Percentiles rank a stretch among this genome's conserved stretches.
phyloP scores from a whole-genome alignment of 1,140 invertebrate genomes.

The Glossosoma conforme region DNA sequence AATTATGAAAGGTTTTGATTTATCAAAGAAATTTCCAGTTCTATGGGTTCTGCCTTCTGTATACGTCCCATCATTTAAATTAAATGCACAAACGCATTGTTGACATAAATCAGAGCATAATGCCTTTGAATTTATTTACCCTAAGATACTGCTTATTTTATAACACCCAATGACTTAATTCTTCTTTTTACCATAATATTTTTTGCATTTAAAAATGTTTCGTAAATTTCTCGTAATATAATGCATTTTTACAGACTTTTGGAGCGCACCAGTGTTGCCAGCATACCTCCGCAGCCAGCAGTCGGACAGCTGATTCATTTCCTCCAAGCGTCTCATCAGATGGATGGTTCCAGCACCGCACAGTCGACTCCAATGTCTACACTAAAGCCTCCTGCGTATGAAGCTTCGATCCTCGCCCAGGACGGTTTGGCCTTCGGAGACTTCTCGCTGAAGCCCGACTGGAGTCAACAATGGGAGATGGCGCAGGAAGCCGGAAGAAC shows the following conservation, averaged over 20 bases:
- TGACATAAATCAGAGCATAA: no score
- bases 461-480: conserved; percentile 54
- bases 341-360: conserved; percentile 40
- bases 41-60: no score
- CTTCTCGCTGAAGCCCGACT: conserved; percentile 41
- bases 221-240: no score
- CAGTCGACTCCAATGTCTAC: conserved; percentile 54
- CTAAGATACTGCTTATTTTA: no score
- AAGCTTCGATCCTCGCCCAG: conserved; percentile 39
- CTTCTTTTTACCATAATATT: no score
- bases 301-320: conserved; percentile 63
- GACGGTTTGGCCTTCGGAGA: conserved; percentile 44
- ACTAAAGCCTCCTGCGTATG: conserved; percentile 52
- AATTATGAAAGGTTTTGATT: no score
- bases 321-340: conserved; percentile 53
- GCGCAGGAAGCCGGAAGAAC: conserved; percentile 41
- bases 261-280: conserved; percentile 64
- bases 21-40: no score
- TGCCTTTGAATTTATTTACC: no score
- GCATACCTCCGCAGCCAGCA: conserved; percentile 40
- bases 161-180: no score
- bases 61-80: no score
- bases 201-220: no score
- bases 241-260: conserved; percentile 46
- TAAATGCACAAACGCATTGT: no score